phyloP scores from a whole-genome alignment of 92 coral and sea anemone species.

The Palythoa caribaeorum region DNA sequence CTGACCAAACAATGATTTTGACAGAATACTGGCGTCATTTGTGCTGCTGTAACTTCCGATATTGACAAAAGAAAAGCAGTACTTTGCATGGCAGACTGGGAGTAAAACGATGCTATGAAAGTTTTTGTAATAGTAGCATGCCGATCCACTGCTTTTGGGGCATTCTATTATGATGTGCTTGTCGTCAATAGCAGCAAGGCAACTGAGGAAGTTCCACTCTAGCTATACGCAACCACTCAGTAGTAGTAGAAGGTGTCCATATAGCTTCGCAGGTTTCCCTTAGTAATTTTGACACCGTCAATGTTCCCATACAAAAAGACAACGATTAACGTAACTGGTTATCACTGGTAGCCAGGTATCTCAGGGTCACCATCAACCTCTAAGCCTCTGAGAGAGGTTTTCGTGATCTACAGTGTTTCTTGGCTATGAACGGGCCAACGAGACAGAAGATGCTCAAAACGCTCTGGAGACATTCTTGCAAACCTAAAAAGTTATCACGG shows the following conservation, averaged over 20 bases:
- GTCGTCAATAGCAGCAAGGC: slow-evolving; percentile 67
- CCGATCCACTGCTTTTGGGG: slow-evolving; percentile 65
- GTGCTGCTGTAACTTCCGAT: slow-evolving; percentile 64
- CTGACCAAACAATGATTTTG: slow-evolving; percentile 50
- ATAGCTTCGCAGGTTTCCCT: slow-evolving; percentile 58
- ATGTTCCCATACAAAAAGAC: slow-evolving; percentile 42
- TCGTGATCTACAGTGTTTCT: slow-evolving; percentile 51
- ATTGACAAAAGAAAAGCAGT: slow-evolving; percentile 65
- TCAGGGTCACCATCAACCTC: slow-evolving; percentile 53
- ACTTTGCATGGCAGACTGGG: slow-evolving; percentile 68
- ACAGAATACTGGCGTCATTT: slow-evolving; percentile 65
- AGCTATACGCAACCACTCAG: slow-evolving; percentile 51
- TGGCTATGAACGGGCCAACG: slow-evolving; percentile 52
- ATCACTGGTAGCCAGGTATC: slow-evolving; percentile 48
- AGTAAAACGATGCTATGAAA: slow-evolving; percentile 69
- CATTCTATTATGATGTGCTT: slow-evolving; percentile 68
- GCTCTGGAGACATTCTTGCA: slow-evolving; percentile 55
- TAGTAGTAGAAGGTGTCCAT: slow-evolving; percentile 52
- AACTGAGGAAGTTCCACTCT: slow-evolving; percentile 66
- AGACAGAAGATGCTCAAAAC: slow-evolving; percentile 54
- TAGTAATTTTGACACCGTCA: slow-evolving; percentile 42
- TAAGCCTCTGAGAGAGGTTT: slow-evolving; percentile 57
- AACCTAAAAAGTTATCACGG: not conserved
- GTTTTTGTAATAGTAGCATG: slow-evolving; percentile 58
- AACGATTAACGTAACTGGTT: slow-evolving; percentile 37